Conservation (phyloP, 2,888 invertebrate species). For the Acanthosepion lycidas region DNA sequence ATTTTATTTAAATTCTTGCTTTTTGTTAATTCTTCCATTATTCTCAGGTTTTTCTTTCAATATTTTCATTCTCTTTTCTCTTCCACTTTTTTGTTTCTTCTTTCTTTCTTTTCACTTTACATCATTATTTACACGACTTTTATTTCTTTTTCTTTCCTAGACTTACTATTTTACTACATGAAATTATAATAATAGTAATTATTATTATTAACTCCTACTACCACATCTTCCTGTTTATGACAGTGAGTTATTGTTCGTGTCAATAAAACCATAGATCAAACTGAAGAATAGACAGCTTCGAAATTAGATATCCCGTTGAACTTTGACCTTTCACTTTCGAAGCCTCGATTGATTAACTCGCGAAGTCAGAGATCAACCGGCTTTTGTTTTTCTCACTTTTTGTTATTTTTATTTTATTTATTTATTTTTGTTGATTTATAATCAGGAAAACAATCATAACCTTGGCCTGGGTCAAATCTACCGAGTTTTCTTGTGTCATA, state of each 20-base stretch:
- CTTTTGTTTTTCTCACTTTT: not conserved
- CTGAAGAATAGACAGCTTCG: slow-evolving; percentile 12
- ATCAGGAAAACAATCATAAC: not conserved
- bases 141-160: too few species aligned
- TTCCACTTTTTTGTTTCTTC: not conserved
- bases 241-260: not conserved
- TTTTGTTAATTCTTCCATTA: too few species aligned
- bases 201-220: not conserved
- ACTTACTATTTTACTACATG: too few species aligned
- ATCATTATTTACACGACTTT: too few species aligned
- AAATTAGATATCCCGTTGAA: not conserved
- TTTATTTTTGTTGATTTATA: not conserved
- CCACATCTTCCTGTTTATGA: not conserved
- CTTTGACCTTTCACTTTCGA: not conserved
- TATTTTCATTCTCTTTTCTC: not conserved
- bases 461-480: not conserved
- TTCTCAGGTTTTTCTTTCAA: too few species aligned
- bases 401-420: not conserved
- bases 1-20: too few species aligned
- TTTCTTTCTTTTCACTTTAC: not conserved
- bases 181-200: too few species aligned
- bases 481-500: too few species aligned
- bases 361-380: not conserved
- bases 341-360: not conserved
- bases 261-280: not conserved